Evolutionary conservation across 1,140 invertebrate species (phyloP), one percentile per base, ranked within the genome.

Genomic region (Lasioglossum baleicum): DNA sequence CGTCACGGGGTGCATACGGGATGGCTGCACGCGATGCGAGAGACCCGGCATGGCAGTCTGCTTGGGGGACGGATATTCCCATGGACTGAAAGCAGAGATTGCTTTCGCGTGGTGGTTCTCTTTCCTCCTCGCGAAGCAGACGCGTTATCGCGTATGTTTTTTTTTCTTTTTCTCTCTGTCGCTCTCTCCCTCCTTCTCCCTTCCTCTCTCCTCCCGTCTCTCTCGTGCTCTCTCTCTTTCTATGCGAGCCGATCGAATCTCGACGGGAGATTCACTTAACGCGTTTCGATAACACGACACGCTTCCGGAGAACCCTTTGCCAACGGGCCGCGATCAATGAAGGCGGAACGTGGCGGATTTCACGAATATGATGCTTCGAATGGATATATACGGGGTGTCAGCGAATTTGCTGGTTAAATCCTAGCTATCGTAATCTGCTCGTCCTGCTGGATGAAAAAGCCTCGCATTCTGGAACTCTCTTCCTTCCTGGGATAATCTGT

Each of bases 31-130:
- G 20, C 56, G 56, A 58, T 58, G 56, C 56, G 17, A 53, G 56
- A 8, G 20, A 58, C 20, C 56, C 20, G 56, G 26, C 26, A 26
- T 26, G 26, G n/a, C 56, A 53, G 51, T 53, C 51, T 53, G 17
- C 20, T 35, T 8, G 20, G 20, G 56, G 56, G 56, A n/a, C n/a
- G 56, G 56, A 58, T 58, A 58, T 58, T n/a, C 56, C 56, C 56
- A 58, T n/a, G 56, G 56, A n/a, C 56, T 58, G 56, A 58, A 58
- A 58, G 20, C 56, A 58, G 56, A 58, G 56, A 58, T 58, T 58
- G 56, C 56, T 58, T 58, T 58, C 56, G 56, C n/a, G 56, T 58
- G 51, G 20, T n/a, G 56, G 56, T n/a, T n/a, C 56, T 58, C 56
- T n/a, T 8, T 58, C 20, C n/a, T 58, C 17, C 20, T 58, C 56